Evolutionary conservation across 2,797 vertebrate genomes (phyloP).

Genomic region (Rhynchonycteris naso): DNA sequence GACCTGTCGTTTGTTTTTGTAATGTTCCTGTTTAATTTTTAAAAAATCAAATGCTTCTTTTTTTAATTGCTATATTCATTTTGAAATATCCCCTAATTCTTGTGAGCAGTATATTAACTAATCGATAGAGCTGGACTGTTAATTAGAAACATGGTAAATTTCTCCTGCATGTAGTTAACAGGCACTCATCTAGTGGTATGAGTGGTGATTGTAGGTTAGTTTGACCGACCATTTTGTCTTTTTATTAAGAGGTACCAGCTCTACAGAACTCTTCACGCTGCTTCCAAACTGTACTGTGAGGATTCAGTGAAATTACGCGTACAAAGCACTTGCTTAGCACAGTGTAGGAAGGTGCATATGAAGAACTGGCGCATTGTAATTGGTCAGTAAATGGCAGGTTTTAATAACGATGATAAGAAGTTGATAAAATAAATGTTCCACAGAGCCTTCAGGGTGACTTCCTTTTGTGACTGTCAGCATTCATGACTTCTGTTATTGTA

Average conservation of each 20-base stretch:
- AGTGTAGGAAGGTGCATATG: background rate
- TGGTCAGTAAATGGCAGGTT: background rate
- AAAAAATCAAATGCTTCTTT: too few relatives aligned
- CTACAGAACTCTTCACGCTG: background rate
- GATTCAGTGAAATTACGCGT: background rate
- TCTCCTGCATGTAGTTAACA: background rate
- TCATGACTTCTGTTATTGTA: background rate
- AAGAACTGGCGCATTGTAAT: background rate
- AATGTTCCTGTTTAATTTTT: too few relatives aligned
- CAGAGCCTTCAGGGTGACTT: background rate
- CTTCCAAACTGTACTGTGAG: background rate
- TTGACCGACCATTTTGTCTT: background rate
- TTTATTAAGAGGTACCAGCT: background rate
- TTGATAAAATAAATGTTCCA: background rate
- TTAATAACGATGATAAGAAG: background rate
- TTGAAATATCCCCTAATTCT: too few relatives aligned
- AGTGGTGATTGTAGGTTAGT: background rate
- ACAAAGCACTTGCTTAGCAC: background rate
- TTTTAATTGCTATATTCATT: too few relatives aligned
- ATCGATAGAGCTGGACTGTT: background rate
- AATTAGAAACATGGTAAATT: background rate
- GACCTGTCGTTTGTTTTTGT: too few relatives aligned
- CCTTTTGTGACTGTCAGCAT: background rate
- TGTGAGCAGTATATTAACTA: background rate
- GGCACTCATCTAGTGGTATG: background rate